phyloP scores from a whole-genome alignment of 2,888 invertebrate genomes.

The Anoplius nigerrimus region DNA sequence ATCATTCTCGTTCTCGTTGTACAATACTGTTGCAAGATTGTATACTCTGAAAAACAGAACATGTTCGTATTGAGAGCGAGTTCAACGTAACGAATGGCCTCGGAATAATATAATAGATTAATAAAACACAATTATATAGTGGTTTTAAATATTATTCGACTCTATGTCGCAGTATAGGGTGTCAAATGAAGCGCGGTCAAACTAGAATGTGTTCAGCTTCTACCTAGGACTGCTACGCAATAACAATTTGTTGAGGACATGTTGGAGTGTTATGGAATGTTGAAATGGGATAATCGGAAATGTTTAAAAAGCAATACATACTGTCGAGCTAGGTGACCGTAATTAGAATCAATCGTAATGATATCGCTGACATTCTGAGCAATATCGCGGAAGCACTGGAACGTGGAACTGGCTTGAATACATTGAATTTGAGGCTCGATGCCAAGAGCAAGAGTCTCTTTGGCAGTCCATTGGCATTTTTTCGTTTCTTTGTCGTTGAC shows the following conservation, averaged over 20 bases:
- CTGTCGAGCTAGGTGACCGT: conserved; percentile 80
- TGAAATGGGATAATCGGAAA: no score
- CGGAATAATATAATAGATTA: conserved; percentile 9
- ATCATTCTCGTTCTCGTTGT: conserved; percentile 78
- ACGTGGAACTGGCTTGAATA: conserved; percentile 73
- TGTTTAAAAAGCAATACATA: conserved; percentile 66
- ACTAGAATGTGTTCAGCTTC: no score
- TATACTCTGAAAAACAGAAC: conserved; percentile 75
- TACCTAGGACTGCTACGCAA: no score
- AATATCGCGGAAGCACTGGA: conserved; percentile 79
- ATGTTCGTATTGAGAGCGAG: background rate
- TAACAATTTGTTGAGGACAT: no score
- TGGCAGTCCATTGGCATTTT: conserved; percentile 80
- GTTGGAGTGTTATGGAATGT: no score
- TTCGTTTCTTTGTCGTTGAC: conserved; percentile 75
- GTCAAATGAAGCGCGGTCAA: no score
- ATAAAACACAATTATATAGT: no score
- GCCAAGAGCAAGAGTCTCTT: conserved; percentile 78
- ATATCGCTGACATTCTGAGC: conserved; percentile 77
- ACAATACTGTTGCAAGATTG: conserved; percentile 78
- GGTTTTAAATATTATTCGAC: no score
- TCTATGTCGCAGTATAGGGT: no score
- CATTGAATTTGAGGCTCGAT: conserved; percentile 79
- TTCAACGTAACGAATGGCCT: background rate
- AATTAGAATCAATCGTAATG: conserved; percentile 80